These are phyloP conservation scores for Pandemis cinnamomeana DNA, from an alignment of 2,888 invertebrate genomes.

Conservation along the genomic window DNA sequence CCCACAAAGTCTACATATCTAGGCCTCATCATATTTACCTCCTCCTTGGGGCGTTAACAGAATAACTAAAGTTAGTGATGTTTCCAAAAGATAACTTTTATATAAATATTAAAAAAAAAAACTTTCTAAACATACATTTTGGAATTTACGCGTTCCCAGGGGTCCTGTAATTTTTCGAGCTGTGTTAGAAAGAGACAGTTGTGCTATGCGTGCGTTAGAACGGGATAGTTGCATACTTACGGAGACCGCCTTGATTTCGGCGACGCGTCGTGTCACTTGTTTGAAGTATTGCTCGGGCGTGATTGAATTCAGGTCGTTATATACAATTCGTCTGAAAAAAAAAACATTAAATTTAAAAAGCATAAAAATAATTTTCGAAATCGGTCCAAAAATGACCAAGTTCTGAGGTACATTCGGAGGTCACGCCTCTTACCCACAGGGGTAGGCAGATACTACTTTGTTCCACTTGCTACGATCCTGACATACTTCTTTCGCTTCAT, in stretches of 20 bases:
- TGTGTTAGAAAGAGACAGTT: conserved; percentile 51
- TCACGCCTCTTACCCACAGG: too few relatives aligned
- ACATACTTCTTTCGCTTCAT: too few relatives aligned
- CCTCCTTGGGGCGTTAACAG: conserved; percentile 81
- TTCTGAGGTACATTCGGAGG: too few relatives aligned
- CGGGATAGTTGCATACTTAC: conserved; percentile 82
- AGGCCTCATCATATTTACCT: conserved; percentile 77
- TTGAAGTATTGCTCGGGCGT: conserved; percentile 98
- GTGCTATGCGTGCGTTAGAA: conserved; percentile 34
- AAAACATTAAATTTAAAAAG: neutral
- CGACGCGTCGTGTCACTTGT: conserved; percentile 93
- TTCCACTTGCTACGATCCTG: too few relatives aligned
- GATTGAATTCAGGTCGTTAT: conserved; percentile 94
- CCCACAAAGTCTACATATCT: conserved; percentile 69
- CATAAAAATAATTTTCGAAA: too few relatives aligned
- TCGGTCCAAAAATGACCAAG: too few relatives aligned
- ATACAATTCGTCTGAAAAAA: conserved; percentile 90
- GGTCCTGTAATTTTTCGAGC: conserved; percentile 58
- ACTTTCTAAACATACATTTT: conserved; percentile 64
- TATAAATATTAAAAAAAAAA: conserved; percentile 48
- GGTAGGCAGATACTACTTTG: too few relatives aligned
- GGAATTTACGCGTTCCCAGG: conserved; percentile 53
- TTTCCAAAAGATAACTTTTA: conserved; percentile 61
- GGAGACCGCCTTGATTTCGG: conserved; percentile 95
- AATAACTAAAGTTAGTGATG: conserved; percentile 80